These are phyloP conservation scores for Malurus cyaneus DNA, from an alignment of 2,113 vertebrate genomes.

Conservation along the genomic window DNA sequence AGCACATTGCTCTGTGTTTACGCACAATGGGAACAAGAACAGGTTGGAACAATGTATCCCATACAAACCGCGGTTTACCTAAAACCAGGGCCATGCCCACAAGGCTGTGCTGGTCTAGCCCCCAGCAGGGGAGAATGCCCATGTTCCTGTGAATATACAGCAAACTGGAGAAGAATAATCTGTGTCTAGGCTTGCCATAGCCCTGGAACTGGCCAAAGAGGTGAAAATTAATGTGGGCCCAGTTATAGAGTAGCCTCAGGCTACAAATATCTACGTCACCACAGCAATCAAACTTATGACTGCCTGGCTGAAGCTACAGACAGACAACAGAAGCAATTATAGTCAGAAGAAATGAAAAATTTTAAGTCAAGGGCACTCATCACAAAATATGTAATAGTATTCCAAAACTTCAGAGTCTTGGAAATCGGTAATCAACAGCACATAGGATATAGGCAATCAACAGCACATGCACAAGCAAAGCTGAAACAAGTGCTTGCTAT, in stretches of 20 bases:
- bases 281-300: fast-evolving
- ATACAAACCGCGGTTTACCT: background rate
- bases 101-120: background rate
- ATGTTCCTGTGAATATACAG: background rate
- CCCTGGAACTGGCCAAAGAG: background rate
- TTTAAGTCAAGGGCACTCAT: background rate
- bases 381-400: background rate
- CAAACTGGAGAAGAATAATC: background rate
- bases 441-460: too few species aligned
- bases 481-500: background rate
- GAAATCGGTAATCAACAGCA: background rate
- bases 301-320: background rate
- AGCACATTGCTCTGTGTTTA: background rate
- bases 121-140: background rate
- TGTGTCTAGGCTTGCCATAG: background rate
- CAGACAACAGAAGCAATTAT: background rate
- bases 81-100: background rate
- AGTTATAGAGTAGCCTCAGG: background rate
- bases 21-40: fast-evolving
- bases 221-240: background rate
- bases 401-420: background rate
- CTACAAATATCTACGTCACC: background rate
- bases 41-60: background rate
- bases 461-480: background rate
- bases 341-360: background rate